Base-by-base conservation (phyloP, 2,888 invertebrate genomes). In the Cataglyphis cursor region DNA sequence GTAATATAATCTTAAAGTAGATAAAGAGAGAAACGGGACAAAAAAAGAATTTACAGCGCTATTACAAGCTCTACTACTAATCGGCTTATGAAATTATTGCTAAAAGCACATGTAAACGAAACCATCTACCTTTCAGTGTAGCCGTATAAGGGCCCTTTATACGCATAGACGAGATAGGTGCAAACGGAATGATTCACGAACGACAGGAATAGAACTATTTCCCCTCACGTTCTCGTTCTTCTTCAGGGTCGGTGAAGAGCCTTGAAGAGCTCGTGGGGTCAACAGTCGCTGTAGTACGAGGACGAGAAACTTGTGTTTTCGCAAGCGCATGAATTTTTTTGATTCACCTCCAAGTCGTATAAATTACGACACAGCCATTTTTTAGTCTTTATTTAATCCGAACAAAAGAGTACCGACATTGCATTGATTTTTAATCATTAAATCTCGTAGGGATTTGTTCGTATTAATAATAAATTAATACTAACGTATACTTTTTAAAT, bases 201-300 rank as follows among this genome's bases (percentile, higher is more conserved):
- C 88, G 90, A 93, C 94, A 92, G 92, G 93, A 94, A 94, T 94
- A 94, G 94, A 94, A 94, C 91, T 93, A 90, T 91, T 88, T 87
- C 89, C 86, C 85, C 85, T 88, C 90, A 88, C 85, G 89, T 90
- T 48, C 48, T 89, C 87, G 88, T 89, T 88, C 88, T 68, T 84
- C 87, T 83, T 82, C 85, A 88, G 90, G 88, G 85, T 88, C 87
- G 86, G 70, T 84, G 75, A 75, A 87, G 85, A 87, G 86, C 85
- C 89, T 85, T 74, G 87, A 90, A 87, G 87, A 87, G 83, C 85
- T 83, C 88, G 81, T 70, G 74, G 85, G 85, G 81, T 80, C 84
- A 83, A 80, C 82, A 85, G 85, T 84, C 75, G 81, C 68, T 78
- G 83, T 90, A 88, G 89, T 90, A 90, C 87, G 87, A 85, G 85